Evolutionary conservation across 2,797 vertebrate species (phyloP).

Genomic region (Channa striata): DNA sequence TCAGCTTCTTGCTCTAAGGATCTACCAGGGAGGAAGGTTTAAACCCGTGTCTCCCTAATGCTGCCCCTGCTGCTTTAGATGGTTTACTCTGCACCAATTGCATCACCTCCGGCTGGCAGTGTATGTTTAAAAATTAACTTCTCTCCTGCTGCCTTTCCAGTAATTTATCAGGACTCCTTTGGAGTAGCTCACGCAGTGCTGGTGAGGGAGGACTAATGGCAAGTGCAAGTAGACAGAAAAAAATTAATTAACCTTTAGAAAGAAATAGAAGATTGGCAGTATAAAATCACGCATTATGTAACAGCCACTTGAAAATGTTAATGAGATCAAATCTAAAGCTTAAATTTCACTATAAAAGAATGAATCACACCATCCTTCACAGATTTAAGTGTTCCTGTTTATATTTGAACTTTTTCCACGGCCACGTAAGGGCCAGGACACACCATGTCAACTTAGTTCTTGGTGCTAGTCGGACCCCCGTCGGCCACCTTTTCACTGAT

Average conservation of each 20-base stretch:
- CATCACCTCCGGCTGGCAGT: slow-evolving; percentile 4
- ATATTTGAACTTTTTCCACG: slow-evolving; percentile 5
- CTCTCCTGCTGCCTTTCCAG: background rate
- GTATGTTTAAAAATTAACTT: slow-evolving; percentile 35
- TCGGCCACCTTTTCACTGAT: too few relatives aligned
- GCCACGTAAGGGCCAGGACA: background rate
- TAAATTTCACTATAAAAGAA: background rate
- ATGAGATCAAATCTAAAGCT: slow-evolving; percentile 37
- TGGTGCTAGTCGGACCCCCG: too few relatives aligned
- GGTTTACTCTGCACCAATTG: slow-evolving; percentile 9
- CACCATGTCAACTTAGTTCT: too few relatives aligned
- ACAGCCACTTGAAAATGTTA: slow-evolving; percentile 39
- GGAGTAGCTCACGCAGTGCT: background rate
- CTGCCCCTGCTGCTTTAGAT: slow-evolving; percentile 2
- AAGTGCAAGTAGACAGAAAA: slow-evolving; percentile 5
- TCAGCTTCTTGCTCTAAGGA: background rate
- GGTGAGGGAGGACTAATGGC: slow-evolving; percentile 15
- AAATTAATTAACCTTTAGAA: slow-evolving; percentile 54
- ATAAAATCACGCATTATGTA: slow-evolving; percentile 24
- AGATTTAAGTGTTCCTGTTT: slow-evolving; percentile 7
- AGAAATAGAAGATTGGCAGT: slow-evolving; percentile 30
- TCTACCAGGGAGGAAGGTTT: slow-evolving; percentile 6
- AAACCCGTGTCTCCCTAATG: background rate
- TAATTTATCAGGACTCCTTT: slow-evolving; percentile 5
- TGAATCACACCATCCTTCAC: slow-evolving; percentile 6